A percentile compares a stretch with the other conserved stretches of the same genome.
Evolutionary conservation across 1,140 invertebrate species (phyloP).

Genomic region (Aphelinus certus): DNA sequence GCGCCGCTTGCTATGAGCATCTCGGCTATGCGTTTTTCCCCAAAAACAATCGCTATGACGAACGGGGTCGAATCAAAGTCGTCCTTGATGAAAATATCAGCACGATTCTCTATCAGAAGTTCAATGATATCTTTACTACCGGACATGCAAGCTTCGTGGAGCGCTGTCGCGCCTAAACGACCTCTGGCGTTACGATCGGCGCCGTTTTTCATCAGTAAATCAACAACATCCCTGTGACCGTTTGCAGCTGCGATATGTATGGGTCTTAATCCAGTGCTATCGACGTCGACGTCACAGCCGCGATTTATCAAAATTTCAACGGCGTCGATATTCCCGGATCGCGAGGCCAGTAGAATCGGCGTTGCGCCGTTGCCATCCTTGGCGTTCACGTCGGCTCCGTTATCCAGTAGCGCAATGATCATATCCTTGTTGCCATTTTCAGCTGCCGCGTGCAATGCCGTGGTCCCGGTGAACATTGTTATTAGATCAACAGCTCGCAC

Average conservation of each 20-base stretch:
- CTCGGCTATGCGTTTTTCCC: constrained; percentile 29
- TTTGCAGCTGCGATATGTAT: background rate
- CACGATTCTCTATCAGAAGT: background rate
- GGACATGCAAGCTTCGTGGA: background rate
- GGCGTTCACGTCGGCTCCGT: background rate
- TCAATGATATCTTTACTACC: background rate
- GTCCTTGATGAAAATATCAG: background rate
- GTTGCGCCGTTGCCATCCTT: background rate
- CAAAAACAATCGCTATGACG: background rate
- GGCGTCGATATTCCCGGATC: background rate
- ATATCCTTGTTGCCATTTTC: background rate
- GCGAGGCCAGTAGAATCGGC: constrained; percentile 11
- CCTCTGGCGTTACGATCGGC: background rate
- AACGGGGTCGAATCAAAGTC: too few species aligned
- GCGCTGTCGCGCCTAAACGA: background rate
- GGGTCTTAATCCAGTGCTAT: too few species aligned
- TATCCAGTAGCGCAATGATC: background rate
- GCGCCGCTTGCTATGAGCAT: constrained; percentile 25
- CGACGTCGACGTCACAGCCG: too few species aligned
- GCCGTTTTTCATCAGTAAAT: background rate
- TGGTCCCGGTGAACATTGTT: background rate
- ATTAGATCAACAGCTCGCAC: constrained; percentile 15
- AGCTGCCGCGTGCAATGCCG: background rate
- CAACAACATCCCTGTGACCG: background rate
- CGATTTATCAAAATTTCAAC: constrained; percentile 5